Evolutionary conservation across 2,797 vertebrate genomes (phyloP).

Genomic region (Darevskia mixta): DNA sequence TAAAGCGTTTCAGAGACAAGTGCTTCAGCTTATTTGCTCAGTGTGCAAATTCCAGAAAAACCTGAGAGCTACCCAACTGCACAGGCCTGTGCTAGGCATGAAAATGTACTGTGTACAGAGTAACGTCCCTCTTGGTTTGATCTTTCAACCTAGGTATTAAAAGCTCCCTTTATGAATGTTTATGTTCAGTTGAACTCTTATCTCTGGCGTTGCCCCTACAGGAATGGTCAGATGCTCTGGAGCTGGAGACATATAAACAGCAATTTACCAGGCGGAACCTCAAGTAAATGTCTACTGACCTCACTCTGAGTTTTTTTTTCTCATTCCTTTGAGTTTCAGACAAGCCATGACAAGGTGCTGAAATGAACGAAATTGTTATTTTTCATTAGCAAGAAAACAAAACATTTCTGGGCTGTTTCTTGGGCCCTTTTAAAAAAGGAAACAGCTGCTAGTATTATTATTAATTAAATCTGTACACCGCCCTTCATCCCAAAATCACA

Average conservation of each 20-base stretch:
- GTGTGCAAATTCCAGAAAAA: constrained; percentile 5
- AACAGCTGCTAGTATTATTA: background rate
- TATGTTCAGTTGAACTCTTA: background rate
- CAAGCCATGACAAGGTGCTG: background rate
- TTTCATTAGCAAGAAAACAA: background rate
- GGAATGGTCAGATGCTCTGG: background rate
- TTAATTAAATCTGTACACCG: too few relatives aligned
- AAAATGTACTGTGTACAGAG: background rate
- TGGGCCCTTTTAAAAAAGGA: background rate
- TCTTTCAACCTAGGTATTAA: constrained; percentile 37
- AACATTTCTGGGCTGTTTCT: background rate
- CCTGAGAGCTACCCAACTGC: rapidly evolving
- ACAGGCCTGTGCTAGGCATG: background rate
- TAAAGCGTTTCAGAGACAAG: background rate
- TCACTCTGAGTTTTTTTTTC: background rate
- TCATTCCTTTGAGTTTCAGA: background rate
- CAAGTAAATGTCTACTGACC: constrained; percentile 3
- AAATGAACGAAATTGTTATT: constrained; percentile 6
- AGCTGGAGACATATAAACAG: constrained; percentile 17
- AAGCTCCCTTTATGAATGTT: constrained; percentile 9
- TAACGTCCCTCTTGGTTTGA: constrained; percentile 6
- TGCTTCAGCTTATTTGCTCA: background rate
- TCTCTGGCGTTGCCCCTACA: rapidly evolving
- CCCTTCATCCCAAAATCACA: too few relatives aligned
- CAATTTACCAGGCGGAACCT: constrained; percentile 9